Evolutionary conservation across 1,140 invertebrate species (phyloP), one percentile per base, ranked within the genome.

Genomic region (Spodoptera litura): DNA sequence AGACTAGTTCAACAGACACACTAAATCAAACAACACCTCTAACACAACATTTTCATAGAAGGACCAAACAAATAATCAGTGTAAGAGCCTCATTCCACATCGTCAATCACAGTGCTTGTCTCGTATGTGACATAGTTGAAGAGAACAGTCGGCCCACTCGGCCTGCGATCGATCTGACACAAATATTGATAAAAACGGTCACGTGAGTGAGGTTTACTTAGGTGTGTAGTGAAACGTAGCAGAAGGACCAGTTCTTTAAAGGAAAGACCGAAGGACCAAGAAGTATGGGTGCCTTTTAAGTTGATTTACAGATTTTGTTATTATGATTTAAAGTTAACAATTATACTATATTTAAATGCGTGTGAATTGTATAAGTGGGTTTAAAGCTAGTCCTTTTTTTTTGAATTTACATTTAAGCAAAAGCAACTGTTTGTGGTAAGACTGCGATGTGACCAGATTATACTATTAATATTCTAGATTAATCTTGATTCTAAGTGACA

Each of bases 111-210:
- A 49, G 15, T 49, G 8, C 2, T 12, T 20, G 62, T 66, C 4
- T 66, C 35, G n/a, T 64, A 49, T 13, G 25, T 61, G 58, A 31
- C 11, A 58, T 11, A 35, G 55, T 56, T 15, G 58, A 61, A n/a
- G 27, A 31, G 31, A 64, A 15, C 31, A 20, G 15, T 52, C 20
- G 12, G 52, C 25, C 25, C 25, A 20, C 31, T 56, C 52, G n/a
- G 13, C 51, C 51, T 38, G 8, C 68, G 68, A 56, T 71, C 68
- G 68, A 71, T 71, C 31, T 38, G 49, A 52, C 68, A 71, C 68
- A 71, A 71, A 71, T 71, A 71, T 71, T 71, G 68, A 71, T 56
- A 56, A 55, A 71, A 71, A 55, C 68, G 52, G 51, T 31, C 66
- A 55, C 52, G 51, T 70, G 66, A 31, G 35, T 27, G 25, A 44